phyloP scores from a whole-genome alignment of 35 echinoderm and acorn worm species.

The Heliocidaris erythrogramma region DNA sequence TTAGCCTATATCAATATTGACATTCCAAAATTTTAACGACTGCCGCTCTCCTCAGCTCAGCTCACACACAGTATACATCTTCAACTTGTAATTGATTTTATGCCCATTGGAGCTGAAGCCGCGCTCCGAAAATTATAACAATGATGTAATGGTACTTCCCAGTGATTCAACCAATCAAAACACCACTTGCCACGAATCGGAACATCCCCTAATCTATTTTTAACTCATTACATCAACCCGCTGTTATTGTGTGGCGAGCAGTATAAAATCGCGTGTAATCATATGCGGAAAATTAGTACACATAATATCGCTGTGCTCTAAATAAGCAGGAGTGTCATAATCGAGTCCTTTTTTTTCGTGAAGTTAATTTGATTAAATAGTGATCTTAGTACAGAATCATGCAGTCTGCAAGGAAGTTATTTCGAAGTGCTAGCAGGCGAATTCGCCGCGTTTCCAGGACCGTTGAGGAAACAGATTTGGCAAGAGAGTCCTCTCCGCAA shows the following conservation, averaged over 20 bases:
- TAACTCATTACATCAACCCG: background rate
- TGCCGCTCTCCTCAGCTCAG: too few relatives aligned
- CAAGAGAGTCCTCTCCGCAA: background rate
- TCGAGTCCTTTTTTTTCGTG: background rate
- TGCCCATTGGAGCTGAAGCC: background rate
- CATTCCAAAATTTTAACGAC: too few relatives aligned
- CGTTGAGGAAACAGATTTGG: background rate
- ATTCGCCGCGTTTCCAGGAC: background rate
- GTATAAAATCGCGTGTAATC: background rate
- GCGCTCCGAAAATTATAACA: background rate
- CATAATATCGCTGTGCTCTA: background rate
- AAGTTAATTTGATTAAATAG: background rate
- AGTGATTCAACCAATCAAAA: background rate
- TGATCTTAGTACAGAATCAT: background rate
- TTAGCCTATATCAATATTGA: too few relatives aligned
- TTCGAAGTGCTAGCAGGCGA: conserved; percentile 34
- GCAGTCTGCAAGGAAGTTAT: conserved; percentile 29
- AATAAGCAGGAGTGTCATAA: background rate
- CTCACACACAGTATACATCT: background rate
- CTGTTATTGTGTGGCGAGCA: background rate
- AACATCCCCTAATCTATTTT: conserved; percentile 2
- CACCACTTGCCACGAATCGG: background rate
- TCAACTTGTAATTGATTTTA: background rate
- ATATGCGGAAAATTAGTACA: background rate
- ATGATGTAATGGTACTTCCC: conserved; percentile 15